A percentile compares a stretch with the other conserved stretches of the same genome.
Evolutionary conservation across 2,797 vertebrate genomes (phyloP).

Genomic region (Novumbra hubbsi): DNA sequence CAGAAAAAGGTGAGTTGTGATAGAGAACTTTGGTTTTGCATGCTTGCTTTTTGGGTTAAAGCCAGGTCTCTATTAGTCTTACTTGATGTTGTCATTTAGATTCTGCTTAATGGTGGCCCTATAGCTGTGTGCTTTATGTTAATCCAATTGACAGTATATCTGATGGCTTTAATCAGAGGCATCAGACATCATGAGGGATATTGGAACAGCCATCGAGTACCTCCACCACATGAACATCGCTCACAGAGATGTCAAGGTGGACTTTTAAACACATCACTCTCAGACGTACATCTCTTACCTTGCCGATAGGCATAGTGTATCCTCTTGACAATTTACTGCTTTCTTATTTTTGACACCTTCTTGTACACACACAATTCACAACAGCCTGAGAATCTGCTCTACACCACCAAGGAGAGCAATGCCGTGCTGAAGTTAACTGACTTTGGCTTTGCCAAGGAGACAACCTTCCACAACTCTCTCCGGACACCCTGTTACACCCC

Average conservation of each 20-base stretch:
- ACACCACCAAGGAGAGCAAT: constrained; percentile 83
- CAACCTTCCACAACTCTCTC: constrained; percentile 86
- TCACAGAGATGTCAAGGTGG: constrained; percentile 97
- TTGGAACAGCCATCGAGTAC: constrained; percentile 90
- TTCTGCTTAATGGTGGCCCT: background rate
- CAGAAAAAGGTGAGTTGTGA: constrained; percentile 87
- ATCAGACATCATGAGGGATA: constrained; percentile 94
- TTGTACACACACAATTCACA: background rate
- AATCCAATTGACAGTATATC: background rate
- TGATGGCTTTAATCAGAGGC: constrained; percentile 76
- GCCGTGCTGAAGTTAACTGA: constrained; percentile 92
- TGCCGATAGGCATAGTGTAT: background rate
- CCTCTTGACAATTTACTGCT: background rate
- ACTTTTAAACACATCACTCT: background rate
- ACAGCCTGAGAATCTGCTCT: constrained; percentile 96
- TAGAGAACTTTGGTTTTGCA: background rate
- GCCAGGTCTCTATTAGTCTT: no score
- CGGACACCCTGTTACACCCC: constrained; percentile 98
- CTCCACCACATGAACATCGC: constrained; percentile 92
- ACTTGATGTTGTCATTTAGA: background rate
- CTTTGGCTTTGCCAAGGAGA: constrained; percentile 98
- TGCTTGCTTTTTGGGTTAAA: background rate
- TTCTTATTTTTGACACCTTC: background rate
- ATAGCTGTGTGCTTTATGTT: background rate
- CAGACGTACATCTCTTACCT: background rate